phyloP scores from a whole-genome alignment of 1,140 invertebrate species.

The Drosophila guanche region DNA sequence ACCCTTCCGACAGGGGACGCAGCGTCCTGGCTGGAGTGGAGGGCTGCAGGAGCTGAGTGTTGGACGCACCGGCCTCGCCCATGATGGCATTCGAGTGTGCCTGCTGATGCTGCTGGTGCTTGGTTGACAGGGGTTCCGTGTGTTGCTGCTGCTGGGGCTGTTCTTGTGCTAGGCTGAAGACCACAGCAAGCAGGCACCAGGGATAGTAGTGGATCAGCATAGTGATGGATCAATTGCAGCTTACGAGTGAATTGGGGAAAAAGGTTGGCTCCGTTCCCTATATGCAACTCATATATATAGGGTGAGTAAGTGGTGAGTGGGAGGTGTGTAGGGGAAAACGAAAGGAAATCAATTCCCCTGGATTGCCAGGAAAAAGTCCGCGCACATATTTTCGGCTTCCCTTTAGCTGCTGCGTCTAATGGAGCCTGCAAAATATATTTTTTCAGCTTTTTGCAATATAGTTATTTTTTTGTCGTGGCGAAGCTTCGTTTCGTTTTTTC shows the following conservation, averaged over 20 bases:
- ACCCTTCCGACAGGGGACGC: conserved; percentile 36
- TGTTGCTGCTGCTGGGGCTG: conserved; percentile 24
- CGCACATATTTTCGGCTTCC: conserved; percentile 68
- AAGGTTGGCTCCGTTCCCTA: too few relatives aligned
- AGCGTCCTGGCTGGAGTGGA: conserved; percentile 53
- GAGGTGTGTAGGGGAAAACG: conserved; percentile 39
- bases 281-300: conserved; percentile 12
- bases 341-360: conserved; percentile 72
- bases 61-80: conserved; percentile 77
- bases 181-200: conserved; percentile 9
- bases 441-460: conserved; percentile 39
- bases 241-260: conserved; percentile 3
- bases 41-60: conserved; percentile 65
- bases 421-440: conserved; percentile 29
- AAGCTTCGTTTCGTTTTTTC: conserved; percentile 3
- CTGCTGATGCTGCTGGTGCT: conserved; percentile 54
- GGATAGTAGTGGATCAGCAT: conserved; percentile 19
- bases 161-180: conserved; percentile 28
- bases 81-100: conserved; percentile 79
- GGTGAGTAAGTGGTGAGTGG: conserved; percentile 1
- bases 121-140: conserved; percentile 37
- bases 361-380: conserved; percentile 51
- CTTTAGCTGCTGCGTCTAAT: conserved; percentile 21
- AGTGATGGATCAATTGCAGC: conserved; percentile 25
- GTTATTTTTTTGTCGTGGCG: too few relatives aligned